A percentile compares a stretch with the other conserved stretches of the same genome.
Conservation (phyloP, 2,113 vertebrate genomes). For the Menidia beryllina region DNA sequence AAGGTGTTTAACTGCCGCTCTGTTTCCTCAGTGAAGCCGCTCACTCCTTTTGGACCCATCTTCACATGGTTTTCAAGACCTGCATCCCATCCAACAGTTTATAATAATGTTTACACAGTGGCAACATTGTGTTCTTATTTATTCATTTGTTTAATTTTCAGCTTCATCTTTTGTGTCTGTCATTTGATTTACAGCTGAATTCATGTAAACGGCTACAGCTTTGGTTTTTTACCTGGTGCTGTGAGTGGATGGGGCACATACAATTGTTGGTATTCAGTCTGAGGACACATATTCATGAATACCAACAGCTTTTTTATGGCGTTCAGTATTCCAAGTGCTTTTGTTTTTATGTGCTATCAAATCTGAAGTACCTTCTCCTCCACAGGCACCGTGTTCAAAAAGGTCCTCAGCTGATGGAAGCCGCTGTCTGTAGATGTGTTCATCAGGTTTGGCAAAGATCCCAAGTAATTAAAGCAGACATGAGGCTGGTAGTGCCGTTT, state of each 20-base stretch:
- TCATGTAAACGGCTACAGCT: neutral
- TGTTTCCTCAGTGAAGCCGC: conserved; percentile 61
- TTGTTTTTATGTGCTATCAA: neutral
- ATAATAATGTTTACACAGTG: neutral
- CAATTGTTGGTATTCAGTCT: conserved; percentile 59
- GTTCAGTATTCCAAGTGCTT: neutral
- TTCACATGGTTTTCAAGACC: conserved; percentile 27
- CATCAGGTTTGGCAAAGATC: conserved; percentile 29
- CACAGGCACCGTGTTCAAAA: conserved; percentile 9
- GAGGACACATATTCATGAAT: conserved; percentile 13
- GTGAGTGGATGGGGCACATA: conserved; percentile 36
- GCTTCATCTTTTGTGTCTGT: neutral
- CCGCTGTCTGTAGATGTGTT: conserved; percentile 46
- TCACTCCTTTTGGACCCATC: conserved; percentile 47
- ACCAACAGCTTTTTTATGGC: neutral
- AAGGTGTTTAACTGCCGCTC: conserved; percentile 57
- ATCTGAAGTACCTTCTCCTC: conserved; percentile 13
- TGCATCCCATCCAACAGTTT: conserved; percentile 19
- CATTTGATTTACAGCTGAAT: neutral
- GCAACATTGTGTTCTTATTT: neutral
- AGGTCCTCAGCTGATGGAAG: conserved; percentile 52
- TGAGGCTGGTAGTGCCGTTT: conserved; percentile 51
- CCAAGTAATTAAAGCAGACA: neutral
- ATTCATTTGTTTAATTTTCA: neutral
- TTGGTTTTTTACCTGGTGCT: conserved; percentile 58